These are phyloP conservation scores for Dallia pectoralis DNA, from an alignment of 2,797 vertebrate species.

Conservation along the genomic window DNA sequence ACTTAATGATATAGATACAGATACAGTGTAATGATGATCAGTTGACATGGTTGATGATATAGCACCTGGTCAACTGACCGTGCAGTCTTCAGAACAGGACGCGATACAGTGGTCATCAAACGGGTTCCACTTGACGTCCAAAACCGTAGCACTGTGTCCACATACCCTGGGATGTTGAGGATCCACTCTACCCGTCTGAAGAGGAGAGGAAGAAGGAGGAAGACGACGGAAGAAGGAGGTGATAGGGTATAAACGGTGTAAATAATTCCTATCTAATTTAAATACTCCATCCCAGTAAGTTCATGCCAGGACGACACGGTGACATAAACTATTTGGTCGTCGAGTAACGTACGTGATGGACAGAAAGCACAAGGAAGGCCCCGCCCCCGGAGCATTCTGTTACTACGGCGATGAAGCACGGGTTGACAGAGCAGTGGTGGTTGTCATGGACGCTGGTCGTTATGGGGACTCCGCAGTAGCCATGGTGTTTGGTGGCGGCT, in stretches of 20 bases:
- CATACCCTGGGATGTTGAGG: slow-evolving; percentile 87
- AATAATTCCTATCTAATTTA: too few relatives aligned
- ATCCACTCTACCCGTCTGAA: slow-evolving; percentile 86
- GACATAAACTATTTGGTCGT: background rate
- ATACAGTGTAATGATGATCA: too few relatives aligned
- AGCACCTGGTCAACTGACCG: slow-evolving; percentile 74
- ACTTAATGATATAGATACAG: too few relatives aligned
- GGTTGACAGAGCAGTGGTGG: slow-evolving; percentile 90
- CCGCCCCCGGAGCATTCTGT: slow-evolving; percentile 89
- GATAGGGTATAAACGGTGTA: background rate
- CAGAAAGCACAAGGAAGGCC: slow-evolving; percentile 86
- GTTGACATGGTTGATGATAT: too few relatives aligned
- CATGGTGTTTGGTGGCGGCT: slow-evolving; percentile 77
- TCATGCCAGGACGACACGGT: background rate
- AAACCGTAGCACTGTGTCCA: slow-evolving; percentile 81
- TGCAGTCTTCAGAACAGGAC: slow-evolving; percentile 92
- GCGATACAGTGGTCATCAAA: slow-evolving; percentile 91
- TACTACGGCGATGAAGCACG: slow-evolving; percentile 90
- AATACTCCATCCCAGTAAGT: too few relatives aligned
- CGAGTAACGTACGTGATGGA: slow-evolving; percentile 77
- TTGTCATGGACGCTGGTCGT: slow-evolving; percentile 90
- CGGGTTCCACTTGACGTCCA: slow-evolving; percentile 95
- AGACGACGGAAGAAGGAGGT: background rate
- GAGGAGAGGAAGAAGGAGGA: background rate
- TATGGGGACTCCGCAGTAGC: slow-evolving; percentile 86